Evolutionary conservation across 1,140 invertebrate species (phyloP).

Genomic region (Caenorhabditis brenneri): DNA sequence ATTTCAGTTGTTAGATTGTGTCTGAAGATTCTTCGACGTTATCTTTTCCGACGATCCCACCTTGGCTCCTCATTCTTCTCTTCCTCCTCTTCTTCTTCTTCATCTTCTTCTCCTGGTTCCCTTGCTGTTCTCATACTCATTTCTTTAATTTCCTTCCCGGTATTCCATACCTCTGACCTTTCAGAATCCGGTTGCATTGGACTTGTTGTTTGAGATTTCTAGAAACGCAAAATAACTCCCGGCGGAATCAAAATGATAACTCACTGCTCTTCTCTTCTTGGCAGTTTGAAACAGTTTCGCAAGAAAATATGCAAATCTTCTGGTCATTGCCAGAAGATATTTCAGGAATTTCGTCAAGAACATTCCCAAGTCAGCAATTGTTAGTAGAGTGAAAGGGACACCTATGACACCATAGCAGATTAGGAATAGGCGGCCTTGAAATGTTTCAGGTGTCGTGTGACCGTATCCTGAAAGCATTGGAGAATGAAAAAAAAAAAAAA

Average conservation of each 20-base stretch:
- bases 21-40: too few species aligned
- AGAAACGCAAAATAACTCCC: neutral
- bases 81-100: slow-evolving; percentile 49
- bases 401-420: slow-evolving; percentile 64
- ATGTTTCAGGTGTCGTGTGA: slow-evolving; percentile 74
- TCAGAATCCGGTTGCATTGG: neutral
- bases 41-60: neutral
- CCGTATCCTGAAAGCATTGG: too few species aligned
- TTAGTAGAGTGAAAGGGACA: slow-evolving; percentile 63
- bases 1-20: too few species aligned
- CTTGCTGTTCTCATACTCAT: slow-evolving; percentile 11
- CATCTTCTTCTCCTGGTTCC: neutral
- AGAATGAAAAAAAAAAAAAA: too few species aligned
- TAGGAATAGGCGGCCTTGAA: slow-evolving; percentile 61
- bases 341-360: slow-evolving; percentile 59
- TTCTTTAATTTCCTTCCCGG: slow-evolving; percentile 22
- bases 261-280: neutral
- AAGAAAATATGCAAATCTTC: neutral
- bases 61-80: slow-evolving; percentile 45
- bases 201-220: neutral
- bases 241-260: neutral
- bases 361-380: slow-evolving; percentile 65
- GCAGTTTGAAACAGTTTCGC: neutral
- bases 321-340: slow-evolving; percentile 22
- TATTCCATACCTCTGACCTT: slow-evolving; percentile 22